These are phyloP conservation scores for Hetaerina titia DNA, from an alignment of 2,888 invertebrate species.

Conservation along the genomic window DNA sequence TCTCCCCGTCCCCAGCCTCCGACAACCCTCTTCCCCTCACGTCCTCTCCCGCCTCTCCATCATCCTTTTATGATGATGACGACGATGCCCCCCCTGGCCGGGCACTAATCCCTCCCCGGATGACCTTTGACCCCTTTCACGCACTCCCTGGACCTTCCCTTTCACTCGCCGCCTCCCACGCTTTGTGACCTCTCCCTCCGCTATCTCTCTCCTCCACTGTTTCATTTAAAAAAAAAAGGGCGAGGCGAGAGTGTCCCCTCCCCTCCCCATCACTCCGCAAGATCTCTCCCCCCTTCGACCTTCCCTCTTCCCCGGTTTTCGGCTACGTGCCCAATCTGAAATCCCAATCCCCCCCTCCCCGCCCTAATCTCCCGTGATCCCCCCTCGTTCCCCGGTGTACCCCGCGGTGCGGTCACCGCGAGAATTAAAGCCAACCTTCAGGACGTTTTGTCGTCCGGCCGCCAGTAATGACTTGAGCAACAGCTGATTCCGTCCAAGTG, in stretches of 20 bases:
- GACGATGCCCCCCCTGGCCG: background rate
- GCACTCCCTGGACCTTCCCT: background rate
- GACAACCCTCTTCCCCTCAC: background rate
- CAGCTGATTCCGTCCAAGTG: no score
- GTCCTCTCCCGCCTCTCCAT: background rate
- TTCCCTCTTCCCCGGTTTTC: background rate
- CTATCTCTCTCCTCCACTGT: background rate
- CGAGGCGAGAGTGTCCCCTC: background rate
- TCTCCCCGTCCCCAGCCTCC: background rate
- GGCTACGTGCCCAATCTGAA: background rate
- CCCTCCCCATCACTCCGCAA: background rate
- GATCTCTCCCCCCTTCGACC: background rate
- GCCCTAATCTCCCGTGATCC: no score
- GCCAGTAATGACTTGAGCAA: no score
- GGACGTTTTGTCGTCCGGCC: no score
- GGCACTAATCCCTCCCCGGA: background rate
- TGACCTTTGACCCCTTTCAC: constrained; percentile 17
- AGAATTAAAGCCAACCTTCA: no score
- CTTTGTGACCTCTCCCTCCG: background rate
- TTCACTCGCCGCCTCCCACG: background rate
- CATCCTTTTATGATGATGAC: constrained; percentile 5
- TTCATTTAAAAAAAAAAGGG: background rate
- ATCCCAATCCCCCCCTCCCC: background rate
- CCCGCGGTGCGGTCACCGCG: no score
- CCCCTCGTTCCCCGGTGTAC: no score